Evolutionary conservation across 1,140 invertebrate genomes (phyloP).

Genomic region (Maconellicoccus hirsutus): DNA sequence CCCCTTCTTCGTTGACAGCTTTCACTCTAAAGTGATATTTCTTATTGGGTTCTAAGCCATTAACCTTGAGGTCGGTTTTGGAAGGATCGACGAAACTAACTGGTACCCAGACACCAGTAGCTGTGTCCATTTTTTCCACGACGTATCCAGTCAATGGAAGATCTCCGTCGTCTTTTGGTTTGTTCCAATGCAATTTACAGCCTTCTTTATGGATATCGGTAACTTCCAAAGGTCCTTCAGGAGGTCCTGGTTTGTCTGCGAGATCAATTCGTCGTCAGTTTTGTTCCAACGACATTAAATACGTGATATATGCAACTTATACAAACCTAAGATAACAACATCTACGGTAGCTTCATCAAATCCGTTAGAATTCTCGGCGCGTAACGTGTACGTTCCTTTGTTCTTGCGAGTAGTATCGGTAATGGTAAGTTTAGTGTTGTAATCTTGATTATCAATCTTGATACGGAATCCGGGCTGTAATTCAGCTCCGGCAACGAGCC

Average conservation of each 20-base stretch:
- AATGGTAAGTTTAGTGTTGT: slow-evolving; percentile 76
- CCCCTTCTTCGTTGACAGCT: slow-evolving; percentile 90
- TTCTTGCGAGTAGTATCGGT: slow-evolving; percentile 67
- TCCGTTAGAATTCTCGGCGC: slow-evolving; percentile 83
- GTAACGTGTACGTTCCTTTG: slow-evolving; percentile 82
- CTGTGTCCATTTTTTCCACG: slow-evolving; percentile 83
- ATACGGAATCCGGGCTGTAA: slow-evolving; percentile 46
- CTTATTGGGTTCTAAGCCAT: slow-evolving; percentile 78
- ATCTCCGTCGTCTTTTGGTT: slow-evolving; percentile 90
- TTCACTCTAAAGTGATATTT: slow-evolving; percentile 92
- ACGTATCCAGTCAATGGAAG: slow-evolving; percentile 79
- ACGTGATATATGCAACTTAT: not conserved
- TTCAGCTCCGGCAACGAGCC: slow-evolving; percentile 64
- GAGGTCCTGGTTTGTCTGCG: slow-evolving; percentile 81
- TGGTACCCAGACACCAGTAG: slow-evolving; percentile 76
- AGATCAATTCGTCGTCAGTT: not conserved
- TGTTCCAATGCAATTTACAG: slow-evolving; percentile 89
- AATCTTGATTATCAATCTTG: slow-evolving; percentile 85
- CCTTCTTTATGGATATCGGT: slow-evolving; percentile 88
- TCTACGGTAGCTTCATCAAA: slow-evolving; percentile 89
- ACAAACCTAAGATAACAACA: slow-evolving; percentile 73
- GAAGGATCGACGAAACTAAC: slow-evolving; percentile 77
- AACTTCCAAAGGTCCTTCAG: slow-evolving; percentile 87
- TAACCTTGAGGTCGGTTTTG: slow-evolving; percentile 73
- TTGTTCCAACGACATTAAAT: not conserved